phyloP scores from a whole-genome alignment of 2,113 vertebrate species.

The Drymodes brunneopygia region DNA sequence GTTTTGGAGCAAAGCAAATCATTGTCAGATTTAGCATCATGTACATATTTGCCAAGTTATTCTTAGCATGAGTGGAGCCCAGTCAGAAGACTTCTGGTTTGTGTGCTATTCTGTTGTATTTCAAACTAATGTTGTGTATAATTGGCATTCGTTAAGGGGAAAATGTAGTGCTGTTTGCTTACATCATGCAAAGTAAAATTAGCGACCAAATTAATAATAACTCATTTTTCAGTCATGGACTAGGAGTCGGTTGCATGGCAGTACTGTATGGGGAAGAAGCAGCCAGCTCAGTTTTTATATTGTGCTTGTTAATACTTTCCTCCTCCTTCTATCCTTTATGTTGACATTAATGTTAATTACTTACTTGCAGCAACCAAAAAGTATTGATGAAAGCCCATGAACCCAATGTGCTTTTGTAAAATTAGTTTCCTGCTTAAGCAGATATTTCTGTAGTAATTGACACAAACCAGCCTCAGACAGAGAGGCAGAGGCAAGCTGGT shows the following conservation, averaged over 20 bases:
- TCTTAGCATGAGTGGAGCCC: background rate
- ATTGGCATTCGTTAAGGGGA: background rate
- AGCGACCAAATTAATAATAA: background rate
- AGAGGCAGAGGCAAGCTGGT: background rate
- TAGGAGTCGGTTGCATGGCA: background rate
- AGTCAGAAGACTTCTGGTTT: background rate
- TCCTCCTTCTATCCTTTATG: background rate
- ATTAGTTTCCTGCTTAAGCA: constrained; percentile 41
- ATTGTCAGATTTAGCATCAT: background rate
- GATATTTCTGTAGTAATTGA: constrained; percentile 47
- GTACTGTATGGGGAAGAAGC: background rate
- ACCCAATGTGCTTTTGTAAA: background rate
- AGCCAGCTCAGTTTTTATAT: background rate
- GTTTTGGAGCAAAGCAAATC: background rate
- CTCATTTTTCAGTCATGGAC: background rate
- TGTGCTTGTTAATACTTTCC: background rate
- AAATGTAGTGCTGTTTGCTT: background rate
- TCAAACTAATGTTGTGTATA: background rate
- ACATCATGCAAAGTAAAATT: constrained; percentile 7
- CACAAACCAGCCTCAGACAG: background rate
- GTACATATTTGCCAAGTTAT: background rate
- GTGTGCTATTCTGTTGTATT: background rate
- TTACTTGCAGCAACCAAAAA: constrained; percentile 37
- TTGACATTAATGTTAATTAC: constrained; percentile 40
- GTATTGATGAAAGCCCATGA: constrained; percentile 9